Base-by-base conservation (phyloP, 2,888 invertebrate genomes). In the Agrotis ipsilon region DNA sequence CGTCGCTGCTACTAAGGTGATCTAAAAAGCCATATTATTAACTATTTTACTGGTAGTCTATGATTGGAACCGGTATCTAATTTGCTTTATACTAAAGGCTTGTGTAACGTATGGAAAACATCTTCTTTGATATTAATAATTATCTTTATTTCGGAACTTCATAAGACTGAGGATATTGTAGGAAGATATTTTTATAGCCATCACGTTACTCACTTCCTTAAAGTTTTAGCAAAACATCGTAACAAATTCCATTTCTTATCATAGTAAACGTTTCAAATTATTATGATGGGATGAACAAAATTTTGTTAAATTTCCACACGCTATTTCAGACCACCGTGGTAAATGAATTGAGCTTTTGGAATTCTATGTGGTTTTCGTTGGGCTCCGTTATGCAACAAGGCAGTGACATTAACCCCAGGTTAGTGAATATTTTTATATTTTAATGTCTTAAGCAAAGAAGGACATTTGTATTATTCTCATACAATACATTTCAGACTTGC, bases 351-450 rank as follows among this genome's bases (percentile, higher is more conserved):
- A 98, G 98, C 89, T 98, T 99, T 90, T 97, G 98, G 94, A 99
- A 99, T 96, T 99, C 99, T 72, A 97, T 99, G 83, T 99, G 99
- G 99, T 99, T 99, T 95, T 98, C 99, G 0, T 96, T 99, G 87
- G 99, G 99, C 32, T 99, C 99, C 60, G 98, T 99, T 93, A 99
- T 99, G 99, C 99, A 99, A 94, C 99, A 99, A 94, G 99, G 99
- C 71, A 99, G 99, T 91, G 99, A 99, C 94, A 98, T 99, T 87
- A 98, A 99, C 75, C 99, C 99, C 52, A 98, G 99, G 98, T 99
- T 96, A 94, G 94, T 91, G 69, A 80, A 88, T 89, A 86, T 86
- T 87, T 89, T 85, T 83, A 86, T 87, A 83, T 85, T 82, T 82
- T 66, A 85, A 78, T 81, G 68, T 78, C 67, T 81, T 7, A 71